phyloP scores from a whole-genome alignment of 2,113 vertebrate genomes.

The Cephalopterus ornatus region DNA sequence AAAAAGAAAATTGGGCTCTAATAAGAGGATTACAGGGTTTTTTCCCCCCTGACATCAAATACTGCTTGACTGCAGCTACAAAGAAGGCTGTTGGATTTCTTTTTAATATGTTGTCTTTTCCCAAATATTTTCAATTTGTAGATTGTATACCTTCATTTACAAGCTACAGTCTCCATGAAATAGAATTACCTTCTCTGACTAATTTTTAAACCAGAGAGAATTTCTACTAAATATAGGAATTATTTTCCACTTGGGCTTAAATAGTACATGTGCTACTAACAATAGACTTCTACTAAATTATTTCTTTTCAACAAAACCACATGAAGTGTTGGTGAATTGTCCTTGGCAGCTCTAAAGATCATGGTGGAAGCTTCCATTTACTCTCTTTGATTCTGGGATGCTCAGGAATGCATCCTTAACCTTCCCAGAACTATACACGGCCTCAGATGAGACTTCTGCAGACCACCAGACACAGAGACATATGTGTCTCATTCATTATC shows the following conservation, averaged over 20 bases:
- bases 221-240: neutral
- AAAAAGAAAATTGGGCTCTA: neutral
- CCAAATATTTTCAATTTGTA: neutral
- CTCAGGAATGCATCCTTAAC: neutral
- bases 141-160: neutral
- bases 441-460: neutral
- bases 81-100: neutral
- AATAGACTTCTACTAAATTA: neutral
- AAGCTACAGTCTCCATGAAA: neutral
- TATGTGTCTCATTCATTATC: neutral
- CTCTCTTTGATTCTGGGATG: neutral
- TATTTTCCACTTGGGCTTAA: neutral
- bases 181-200: neutral
- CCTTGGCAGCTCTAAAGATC: neutral
- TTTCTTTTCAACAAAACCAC: neutral
- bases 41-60: neutral
- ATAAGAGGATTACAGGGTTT: neutral
- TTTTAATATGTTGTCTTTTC: neutral
- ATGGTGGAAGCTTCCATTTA: neutral
- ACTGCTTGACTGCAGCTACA: neutral
- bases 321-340: neutral
- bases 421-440: neutral
- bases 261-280: neutral
- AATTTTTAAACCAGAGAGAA: neutral
- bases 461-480: neutral